Base-by-base conservation (phyloP, 1,140 invertebrate species). In the Lepidurus apus region DNA sequence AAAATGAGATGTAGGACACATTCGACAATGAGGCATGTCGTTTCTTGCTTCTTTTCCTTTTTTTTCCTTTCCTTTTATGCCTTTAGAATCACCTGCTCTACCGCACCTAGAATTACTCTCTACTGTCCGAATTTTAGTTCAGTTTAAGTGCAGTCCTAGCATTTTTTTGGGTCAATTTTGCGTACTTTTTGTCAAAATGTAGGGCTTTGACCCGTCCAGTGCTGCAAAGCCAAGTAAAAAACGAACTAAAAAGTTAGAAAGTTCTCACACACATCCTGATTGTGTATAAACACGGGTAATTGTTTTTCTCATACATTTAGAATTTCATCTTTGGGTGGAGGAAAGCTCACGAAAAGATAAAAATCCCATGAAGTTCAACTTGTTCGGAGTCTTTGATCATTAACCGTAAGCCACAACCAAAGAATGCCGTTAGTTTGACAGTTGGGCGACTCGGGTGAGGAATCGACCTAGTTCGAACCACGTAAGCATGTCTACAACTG, bases 1-100 rank as follows among this genome's bases (percentile, higher is more conserved):
- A 65, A 65, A 65, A 65, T 65, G 13, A 65, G 53, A 65, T 65
- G 53, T 65, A 65, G 53, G 53, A 65, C 53, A 65, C 53, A 65
- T 65, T 21, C 53, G 13, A 65, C 53, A 65, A 65, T 65, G 53
- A 65, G 13, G 4, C 53, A 21, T 65, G 13, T 65, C 53, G 34
- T 65, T 65, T 65, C 17, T 13, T 65, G 3, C 53, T 17, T 65
- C 21, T 65, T 65, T 65, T 65, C 21, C 47, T 65, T 13, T 13
- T n/a, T 4, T 65, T 65, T 17, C 7, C n/a, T 65, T 65, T 21
- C 2, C 2, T 65, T 65, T 65, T 65, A 13, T 7, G 8, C 53
- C 13, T 65, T 7, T n/a, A 65, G 53, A 65, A 21, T 65, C 53
- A 13, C 53, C 9, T 17, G 13, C 13, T 13, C 13, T 17, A 65